Evolutionary conservation across 1,140 invertebrate genomes (phyloP).

Genomic region (Euschistus heros): DNA sequence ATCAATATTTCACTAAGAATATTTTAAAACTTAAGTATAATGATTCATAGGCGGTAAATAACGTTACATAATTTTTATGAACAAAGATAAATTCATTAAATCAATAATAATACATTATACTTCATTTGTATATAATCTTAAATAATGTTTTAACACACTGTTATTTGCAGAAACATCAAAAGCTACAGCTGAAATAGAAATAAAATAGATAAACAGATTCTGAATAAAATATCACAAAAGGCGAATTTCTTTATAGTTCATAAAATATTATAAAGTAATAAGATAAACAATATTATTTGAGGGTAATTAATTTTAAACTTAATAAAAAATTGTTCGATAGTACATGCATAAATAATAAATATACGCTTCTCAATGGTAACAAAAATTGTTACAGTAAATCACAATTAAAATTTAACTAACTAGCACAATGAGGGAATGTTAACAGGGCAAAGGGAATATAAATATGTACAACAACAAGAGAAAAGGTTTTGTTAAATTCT

Average conservation of each 20-base stretch:
- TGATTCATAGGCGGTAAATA: neutral
- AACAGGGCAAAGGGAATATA: slow-evolving; percentile 1
- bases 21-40: slow-evolving; percentile 11
- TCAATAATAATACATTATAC: neutral
- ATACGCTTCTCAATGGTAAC: slow-evolving; percentile 6
- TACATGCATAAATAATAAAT: slow-evolving; percentile 1
- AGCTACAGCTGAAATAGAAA: slow-evolving; percentile 2
- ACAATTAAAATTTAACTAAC: slow-evolving; percentile 5
- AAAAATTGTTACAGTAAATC: slow-evolving; percentile 11
- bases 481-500: neutral
- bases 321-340: neutral
- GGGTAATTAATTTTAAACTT: neutral
- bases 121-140: neutral
- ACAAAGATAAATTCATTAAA: neutral
- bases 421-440: slow-evolving; percentile 6
- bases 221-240: slow-evolving; percentile 9
- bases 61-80: neutral
- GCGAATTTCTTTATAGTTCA: neutral
- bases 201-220: neutral
- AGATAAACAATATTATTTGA: neutral
- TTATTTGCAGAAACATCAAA: slow-evolving; percentile 8
- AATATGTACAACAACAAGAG: slow-evolving; percentile 7
- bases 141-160: slow-evolving; percentile 1
- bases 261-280: neutral
- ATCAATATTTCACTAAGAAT: neutral